These are phyloP conservation scores for Heterocephalus glaber DNA, from an alignment of 2,113 vertebrate genomes.

Conservation along the genomic window DNA sequence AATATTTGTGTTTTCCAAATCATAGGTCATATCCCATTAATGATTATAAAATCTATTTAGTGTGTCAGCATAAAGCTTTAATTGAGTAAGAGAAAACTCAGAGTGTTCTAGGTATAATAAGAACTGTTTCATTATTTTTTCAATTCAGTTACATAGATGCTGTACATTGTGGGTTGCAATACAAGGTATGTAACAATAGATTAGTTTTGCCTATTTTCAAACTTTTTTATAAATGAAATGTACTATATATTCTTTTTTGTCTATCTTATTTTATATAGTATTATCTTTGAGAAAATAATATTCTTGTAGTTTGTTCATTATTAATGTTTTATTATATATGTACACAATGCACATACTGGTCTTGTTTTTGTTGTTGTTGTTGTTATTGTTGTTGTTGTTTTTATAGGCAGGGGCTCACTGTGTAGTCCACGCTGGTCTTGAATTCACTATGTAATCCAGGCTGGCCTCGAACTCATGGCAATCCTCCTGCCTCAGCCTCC, in stretches of 20 bases:
- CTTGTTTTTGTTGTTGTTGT: too few species aligned
- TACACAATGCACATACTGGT: too few species aligned
- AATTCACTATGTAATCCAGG: too few species aligned
- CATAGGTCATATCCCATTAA: not conserved
- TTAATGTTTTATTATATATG: not conserved
- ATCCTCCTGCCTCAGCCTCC: too few species aligned
- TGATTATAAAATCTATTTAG: not conserved
- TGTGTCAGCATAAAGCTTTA: not conserved
- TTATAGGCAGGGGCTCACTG: too few species aligned
- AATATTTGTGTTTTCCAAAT: not conserved
- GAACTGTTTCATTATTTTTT: not conserved
- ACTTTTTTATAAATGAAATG: not conserved
- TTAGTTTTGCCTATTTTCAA: not conserved
- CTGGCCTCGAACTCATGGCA: too few species aligned
- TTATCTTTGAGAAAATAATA: not conserved
- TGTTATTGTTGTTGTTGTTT: too few species aligned
- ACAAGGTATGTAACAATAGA: not conserved
- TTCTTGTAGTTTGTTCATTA: not conserved
- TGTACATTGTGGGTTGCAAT: rapidly evolving
- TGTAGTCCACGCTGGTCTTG: too few species aligned
- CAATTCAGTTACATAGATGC: not conserved
- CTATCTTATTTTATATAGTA: not conserved
- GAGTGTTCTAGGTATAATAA: not conserved
- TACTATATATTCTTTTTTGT: not conserved
- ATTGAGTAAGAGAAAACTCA: not conserved